Evolutionary conservation across 2,113 vertebrate species (phyloP).

Genomic region (Bufo gargarizans): DNA sequence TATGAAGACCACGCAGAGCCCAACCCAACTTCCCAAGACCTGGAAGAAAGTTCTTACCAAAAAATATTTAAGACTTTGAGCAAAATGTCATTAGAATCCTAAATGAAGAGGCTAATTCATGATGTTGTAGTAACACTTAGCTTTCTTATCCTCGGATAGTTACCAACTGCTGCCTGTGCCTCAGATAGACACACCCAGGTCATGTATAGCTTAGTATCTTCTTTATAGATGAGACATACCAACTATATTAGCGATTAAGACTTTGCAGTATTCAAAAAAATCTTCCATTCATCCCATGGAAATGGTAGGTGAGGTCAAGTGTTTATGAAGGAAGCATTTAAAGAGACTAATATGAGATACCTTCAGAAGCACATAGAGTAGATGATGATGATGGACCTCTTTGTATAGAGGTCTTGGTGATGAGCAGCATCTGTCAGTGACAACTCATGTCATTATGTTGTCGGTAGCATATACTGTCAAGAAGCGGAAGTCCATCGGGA

Average conservation of each 20-base stretch:
- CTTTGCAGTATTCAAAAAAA: background rate
- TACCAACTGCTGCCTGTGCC: background rate
- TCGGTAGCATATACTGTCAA: background rate
- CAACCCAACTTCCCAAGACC: background rate
- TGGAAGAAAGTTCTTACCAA: slow-evolving; percentile 63
- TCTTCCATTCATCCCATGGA: background rate
- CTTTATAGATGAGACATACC: background rate
- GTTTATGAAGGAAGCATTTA: background rate
- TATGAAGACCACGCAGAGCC: slow-evolving; percentile 68
- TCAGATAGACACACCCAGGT: background rate
- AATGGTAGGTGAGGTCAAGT: background rate
- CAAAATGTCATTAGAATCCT: slow-evolving; percentile 73
- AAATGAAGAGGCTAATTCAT: slow-evolving; percentile 66
- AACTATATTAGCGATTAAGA: background rate
- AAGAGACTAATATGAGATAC: background rate
- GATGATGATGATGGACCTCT: background rate
- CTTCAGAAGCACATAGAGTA: too few relatives aligned
- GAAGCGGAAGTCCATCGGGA: too few relatives aligned
- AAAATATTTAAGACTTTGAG: slow-evolving; percentile 71
- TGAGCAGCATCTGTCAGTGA: background rate
- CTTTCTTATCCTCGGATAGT: background rate
- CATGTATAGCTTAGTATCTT: background rate
- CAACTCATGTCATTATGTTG: background rate
- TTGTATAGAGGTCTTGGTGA: too few relatives aligned
- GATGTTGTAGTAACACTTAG: background rate